Conservation (phyloP, 2,888 invertebrate species). For the Aspidiotus rigidus region DNA sequence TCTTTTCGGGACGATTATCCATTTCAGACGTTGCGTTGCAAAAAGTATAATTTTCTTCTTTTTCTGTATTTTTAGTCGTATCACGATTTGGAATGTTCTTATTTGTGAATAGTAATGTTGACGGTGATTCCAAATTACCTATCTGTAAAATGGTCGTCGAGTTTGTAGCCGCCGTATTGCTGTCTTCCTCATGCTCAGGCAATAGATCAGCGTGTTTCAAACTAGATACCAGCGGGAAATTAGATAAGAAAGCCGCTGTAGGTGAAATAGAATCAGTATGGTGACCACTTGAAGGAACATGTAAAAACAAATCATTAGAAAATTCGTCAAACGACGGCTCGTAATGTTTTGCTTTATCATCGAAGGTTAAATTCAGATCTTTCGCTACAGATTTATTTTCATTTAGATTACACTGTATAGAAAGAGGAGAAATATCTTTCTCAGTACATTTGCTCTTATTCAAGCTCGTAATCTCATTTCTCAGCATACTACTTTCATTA, state of each 20-base stretch:
- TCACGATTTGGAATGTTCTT: conserved; percentile 6
- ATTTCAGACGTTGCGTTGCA: not conserved
- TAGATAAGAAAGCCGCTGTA: conserved; percentile 65
- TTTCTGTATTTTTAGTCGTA: not conserved
- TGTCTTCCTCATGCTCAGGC: conserved; percentile 47
- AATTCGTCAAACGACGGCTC: conserved; percentile 43
- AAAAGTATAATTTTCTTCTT: not conserved
- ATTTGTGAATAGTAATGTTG: conserved; percentile 30
- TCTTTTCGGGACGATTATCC: not conserved
- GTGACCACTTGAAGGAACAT: conserved; percentile 46
- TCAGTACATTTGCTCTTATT: conserved; percentile 14
- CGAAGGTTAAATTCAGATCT: conserved; percentile 18
- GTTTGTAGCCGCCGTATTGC: conserved; percentile 41
- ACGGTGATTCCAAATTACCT: conserved; percentile 40
- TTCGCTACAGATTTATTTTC: conserved; percentile 24
- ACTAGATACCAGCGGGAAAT: conserved; percentile 62
- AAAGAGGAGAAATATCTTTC: conserved; percentile 14
- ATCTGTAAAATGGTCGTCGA: conserved; percentile 45
- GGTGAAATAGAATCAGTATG: conserved; percentile 57
- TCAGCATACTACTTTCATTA: not conserved
- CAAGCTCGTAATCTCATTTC: conserved; percentile 26
- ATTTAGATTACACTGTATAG: conserved; percentile 9
- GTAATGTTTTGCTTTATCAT: conserved; percentile 24
- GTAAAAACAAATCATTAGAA: conserved; percentile 53
- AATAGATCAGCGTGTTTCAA: conserved; percentile 49